Evolutionary conservation across 2,888 invertebrate genomes (phyloP).

Genomic region (Zeuzera pyrina): DNA sequence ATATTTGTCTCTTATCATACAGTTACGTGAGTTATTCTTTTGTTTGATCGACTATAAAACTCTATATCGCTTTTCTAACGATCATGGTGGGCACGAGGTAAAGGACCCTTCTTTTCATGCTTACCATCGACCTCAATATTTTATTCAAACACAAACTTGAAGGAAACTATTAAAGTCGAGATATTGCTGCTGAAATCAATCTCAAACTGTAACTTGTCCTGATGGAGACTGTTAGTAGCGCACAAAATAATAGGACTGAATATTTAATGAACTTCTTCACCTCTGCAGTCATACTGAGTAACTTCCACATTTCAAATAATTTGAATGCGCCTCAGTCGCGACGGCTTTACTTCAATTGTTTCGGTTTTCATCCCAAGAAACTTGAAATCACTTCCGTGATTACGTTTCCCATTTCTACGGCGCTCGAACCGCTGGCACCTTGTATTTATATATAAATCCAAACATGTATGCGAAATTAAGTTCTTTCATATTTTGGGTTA

Average conservation of each 20-base stretch:
- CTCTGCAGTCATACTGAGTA: slow-evolving; percentile 25
- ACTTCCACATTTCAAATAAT: slow-evolving; percentile 37
- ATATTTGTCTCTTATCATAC: no score
- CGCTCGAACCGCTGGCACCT: slow-evolving; percentile 16
- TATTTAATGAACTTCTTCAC: slow-evolving; percentile 45
- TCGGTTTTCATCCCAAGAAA: slow-evolving; percentile 44
- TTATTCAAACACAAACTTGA: slow-evolving; percentile 26
- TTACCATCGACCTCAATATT: slow-evolving; percentile 18
- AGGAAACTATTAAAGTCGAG: slow-evolving; percentile 26
- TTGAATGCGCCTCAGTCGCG: slow-evolving; percentile 27
- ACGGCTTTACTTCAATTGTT: slow-evolving; percentile 44
- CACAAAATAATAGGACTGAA: slow-evolving; percentile 43
- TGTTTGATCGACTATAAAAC: no score
- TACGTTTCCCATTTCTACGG: slow-evolving; percentile 27
- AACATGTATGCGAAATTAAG: no score
- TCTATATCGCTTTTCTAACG: no score
- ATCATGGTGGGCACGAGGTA: no score
- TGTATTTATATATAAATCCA: no score
- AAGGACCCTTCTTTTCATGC: not conserved
- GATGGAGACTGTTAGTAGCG: slow-evolving; percentile 19
- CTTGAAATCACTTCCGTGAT: slow-evolving; percentile 40
- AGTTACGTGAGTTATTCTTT: no score
- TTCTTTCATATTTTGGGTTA: no score
- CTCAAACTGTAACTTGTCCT: slow-evolving; percentile 30
- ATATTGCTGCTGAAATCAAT: slow-evolving; percentile 36